These are phyloP conservation scores for Trialeurodes vaporariorum DNA, from an alignment of 1,140 invertebrate species.

Conservation along the genomic window DNA sequence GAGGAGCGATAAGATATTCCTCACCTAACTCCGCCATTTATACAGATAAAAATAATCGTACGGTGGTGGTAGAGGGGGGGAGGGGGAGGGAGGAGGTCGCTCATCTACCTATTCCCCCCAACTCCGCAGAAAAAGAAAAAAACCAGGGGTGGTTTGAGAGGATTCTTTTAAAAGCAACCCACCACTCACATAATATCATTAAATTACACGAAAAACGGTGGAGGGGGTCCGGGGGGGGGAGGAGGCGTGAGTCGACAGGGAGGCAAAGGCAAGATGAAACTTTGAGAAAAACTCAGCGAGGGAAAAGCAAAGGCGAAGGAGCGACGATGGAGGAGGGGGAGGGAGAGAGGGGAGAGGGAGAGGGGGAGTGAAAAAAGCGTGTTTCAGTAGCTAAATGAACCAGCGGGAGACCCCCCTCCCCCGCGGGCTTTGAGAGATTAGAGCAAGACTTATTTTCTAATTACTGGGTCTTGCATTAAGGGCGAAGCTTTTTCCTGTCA, in stretches of 20 bases:
- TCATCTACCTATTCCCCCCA: too few species aligned
- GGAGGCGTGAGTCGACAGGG: conserved; percentile 9
- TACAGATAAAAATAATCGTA: not conserved
- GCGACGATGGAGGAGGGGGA: conserved; percentile 15
- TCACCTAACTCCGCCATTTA: not conserved
- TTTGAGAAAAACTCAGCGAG: too few species aligned
- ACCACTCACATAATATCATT: conserved; percentile 2
- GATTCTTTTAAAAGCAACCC: not conserved
- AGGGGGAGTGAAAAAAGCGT: conserved; percentile 17
- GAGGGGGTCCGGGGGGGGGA: conserved; percentile 15
- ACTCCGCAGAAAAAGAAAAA: too few species aligned
- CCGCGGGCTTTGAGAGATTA: not conserved
- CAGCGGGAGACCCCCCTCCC: not conserved
- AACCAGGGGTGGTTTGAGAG: too few species aligned
- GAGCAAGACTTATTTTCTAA: not conserved
- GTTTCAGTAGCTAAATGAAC: conserved; percentile 25
- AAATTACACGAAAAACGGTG: conserved; percentile 17
- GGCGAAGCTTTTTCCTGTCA: too few species aligned
- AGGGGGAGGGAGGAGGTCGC: too few species aligned
- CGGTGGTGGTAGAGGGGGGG: conserved; percentile 2
- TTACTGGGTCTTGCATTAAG: not conserved
- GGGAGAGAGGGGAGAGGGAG: conserved; percentile 11
- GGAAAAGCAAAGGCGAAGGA: too few species aligned
- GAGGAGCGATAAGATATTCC: not conserved
- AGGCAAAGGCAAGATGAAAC: too few species aligned